Percentiles rank a stretch among this genome's conserved stretches.
These are phyloP conservation scores for Salarias fasciatus DNA, from an alignment of 2,797 vertebrate species.

Conservation along the genomic window DNA sequence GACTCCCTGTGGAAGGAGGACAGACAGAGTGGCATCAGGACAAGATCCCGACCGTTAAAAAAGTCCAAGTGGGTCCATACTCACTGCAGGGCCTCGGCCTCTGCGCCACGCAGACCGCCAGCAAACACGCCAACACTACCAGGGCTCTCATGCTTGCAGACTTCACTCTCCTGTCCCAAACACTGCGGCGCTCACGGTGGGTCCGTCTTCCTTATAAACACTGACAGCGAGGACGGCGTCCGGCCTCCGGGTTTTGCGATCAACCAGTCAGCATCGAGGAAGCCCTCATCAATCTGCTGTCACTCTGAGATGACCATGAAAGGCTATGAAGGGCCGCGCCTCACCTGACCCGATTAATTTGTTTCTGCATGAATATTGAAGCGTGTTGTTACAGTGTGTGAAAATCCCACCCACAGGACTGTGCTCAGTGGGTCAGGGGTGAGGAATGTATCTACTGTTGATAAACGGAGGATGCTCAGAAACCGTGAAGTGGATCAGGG, in stretches of 20 bases:
- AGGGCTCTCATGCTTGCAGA: conserved; percentile 50
- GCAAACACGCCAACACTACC: conserved; percentile 16
- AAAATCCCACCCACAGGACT: too few species aligned
- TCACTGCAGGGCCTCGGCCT: conserved; percentile 76
- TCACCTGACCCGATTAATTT: too few species aligned
- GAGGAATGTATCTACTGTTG: conserved; percentile 38
- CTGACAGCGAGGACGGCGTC: not conserved
- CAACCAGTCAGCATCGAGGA: not conserved
- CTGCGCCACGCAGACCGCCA: conserved; percentile 60
- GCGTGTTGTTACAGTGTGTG: too few species aligned
- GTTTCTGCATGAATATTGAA: too few species aligned
- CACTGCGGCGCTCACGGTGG: not conserved
- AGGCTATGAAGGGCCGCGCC: not conserved
- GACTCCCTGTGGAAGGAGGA: conserved; percentile 62
- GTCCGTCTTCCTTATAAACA: conserved; percentile 57
- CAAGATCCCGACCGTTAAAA: too few species aligned
- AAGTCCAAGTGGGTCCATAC: conserved; percentile 25
- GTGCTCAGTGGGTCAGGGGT: conserved; percentile 40
- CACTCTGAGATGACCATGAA: not conserved
- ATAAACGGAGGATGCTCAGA: not conserved
- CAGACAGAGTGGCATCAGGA: not conserved
- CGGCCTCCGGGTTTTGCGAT: conserved; percentile 38
- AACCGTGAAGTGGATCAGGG: conserved; percentile 47
- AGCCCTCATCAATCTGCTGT: not conserved
- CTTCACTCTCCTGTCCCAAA: not conserved